Conservation (phyloP, 2,113 vertebrate genomes). For the Furnarius figulus region DNA sequence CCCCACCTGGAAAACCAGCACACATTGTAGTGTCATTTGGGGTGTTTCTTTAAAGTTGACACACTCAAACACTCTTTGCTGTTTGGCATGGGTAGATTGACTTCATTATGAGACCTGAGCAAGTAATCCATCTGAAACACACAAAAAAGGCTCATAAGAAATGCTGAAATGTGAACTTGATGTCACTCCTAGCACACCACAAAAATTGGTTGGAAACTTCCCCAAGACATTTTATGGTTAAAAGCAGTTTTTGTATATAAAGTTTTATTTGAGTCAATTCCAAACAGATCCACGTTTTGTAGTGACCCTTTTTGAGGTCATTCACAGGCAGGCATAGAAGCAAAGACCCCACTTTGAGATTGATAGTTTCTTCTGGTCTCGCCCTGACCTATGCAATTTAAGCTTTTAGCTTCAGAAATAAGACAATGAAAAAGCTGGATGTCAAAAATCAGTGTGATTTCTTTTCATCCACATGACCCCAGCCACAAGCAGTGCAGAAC, state of each 20-base stretch:
- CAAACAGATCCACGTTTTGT: background rate
- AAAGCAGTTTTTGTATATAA: background rate
- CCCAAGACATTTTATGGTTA: background rate
- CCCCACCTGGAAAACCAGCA: constrained; percentile 85
- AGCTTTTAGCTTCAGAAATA: background rate
- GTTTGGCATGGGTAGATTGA: constrained; percentile 80
- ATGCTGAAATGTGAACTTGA: background rate
- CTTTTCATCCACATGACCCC: constrained; percentile 84
- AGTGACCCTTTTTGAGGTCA: background rate
- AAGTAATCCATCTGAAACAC: constrained; percentile 75
- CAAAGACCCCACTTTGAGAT: background rate
- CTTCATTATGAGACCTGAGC: constrained; percentile 78
- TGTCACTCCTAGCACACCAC: background rate
- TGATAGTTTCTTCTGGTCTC: background rate
- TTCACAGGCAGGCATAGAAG: background rate
- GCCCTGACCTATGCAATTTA: background rate
- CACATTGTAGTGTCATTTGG: constrained; percentile 78
- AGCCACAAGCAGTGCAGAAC: constrained; percentile 82
- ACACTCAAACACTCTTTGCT: constrained; percentile 75
- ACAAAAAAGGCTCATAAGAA: background rate
- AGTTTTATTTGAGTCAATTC: background rate
- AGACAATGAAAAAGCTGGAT: background rate
- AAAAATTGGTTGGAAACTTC: background rate
- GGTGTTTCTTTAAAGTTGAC: constrained; percentile 66
- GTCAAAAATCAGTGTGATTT: background rate